These are phyloP conservation scores for Heteromurus nitidus DNA, from an alignment of 2,888 invertebrate genomes.

Conservation along the genomic window DNA sequence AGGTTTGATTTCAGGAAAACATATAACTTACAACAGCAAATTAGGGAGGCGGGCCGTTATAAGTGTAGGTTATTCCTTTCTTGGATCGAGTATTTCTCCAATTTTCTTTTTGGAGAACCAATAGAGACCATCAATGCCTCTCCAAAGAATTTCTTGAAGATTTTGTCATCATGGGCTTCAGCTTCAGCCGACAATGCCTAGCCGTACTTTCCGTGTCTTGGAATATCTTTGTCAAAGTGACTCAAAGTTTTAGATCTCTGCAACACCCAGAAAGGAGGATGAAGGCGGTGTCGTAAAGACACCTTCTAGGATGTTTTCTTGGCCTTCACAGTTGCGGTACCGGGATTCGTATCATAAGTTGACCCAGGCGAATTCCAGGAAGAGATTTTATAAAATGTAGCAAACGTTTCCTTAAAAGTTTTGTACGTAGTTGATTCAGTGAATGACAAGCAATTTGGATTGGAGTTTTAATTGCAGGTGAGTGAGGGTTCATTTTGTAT, in stretches of 20 bases:
- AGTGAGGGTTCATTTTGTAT: conserved; percentile 31
- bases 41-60: conserved; percentile 49
- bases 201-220: conserved; percentile 68
- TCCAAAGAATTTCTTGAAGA: conserved; percentile 13
- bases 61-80: conserved; percentile 56
- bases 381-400: too few relatives aligned
- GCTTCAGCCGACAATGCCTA: conserved; percentile 66
- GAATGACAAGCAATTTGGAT: too few relatives aligned
- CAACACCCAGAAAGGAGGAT: conserved; percentile 67
- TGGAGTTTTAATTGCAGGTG: conserved; percentile 68
- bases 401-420: too few relatives aligned
- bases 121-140: neutral
- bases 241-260: conserved; percentile 45
- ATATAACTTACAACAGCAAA: conserved; percentile 54
- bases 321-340: conserved; percentile 53
- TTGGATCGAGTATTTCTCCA: conserved; percentile 68
- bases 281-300: conserved; percentile 55
- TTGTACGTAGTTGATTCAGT: too few relatives aligned
- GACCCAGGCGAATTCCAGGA: conserved; percentile 68
- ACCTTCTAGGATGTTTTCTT: conserved; percentile 66
- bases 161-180: conserved; percentile 31
- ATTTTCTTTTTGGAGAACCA: conserved; percentile 24
- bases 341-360: conserved; percentile 68
- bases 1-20: too few relatives aligned
- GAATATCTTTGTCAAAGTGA: conserved; percentile 58